Evolutionary conservation across 2,888 invertebrate species (phyloP).

Genomic region (Drosophila monieri): DNA sequence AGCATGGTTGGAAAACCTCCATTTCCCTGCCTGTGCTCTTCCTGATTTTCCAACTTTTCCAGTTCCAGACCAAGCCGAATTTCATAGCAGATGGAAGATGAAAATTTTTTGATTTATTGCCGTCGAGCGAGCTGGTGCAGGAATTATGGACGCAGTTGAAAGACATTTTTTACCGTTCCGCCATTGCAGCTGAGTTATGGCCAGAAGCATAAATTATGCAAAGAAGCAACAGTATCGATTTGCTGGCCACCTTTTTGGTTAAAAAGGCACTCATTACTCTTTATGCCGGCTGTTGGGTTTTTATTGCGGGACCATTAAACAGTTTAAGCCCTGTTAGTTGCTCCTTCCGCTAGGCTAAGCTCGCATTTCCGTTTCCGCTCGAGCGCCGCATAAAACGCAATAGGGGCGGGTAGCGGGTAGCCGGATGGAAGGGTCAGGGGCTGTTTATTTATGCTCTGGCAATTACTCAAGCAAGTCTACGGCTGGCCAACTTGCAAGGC

Average conservation of each 20-base stretch:
- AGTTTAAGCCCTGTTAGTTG: constrained; percentile 22
- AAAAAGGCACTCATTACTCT: constrained; percentile 21
- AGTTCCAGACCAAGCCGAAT: not conserved
- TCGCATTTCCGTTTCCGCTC: constrained; percentile 58
- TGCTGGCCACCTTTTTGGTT: not conserved
- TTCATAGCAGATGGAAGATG: constrained; percentile 35
- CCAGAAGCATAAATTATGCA: constrained; percentile 33
- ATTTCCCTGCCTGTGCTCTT: constrained; percentile 11
- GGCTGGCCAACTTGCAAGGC: constrained; percentile 15
- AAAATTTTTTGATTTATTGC: constrained; percentile 39
- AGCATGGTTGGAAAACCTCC: not conserved
- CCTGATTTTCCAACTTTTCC: constrained; percentile 4
- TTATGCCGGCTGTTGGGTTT: constrained; percentile 19
- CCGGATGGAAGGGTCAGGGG: constrained; percentile 28
- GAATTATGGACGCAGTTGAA: constrained; percentile 41
- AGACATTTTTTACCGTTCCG: constrained; percentile 43
- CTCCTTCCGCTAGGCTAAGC: constrained; percentile 23
- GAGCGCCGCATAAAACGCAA: constrained; percentile 73
- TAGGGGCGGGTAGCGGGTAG: constrained; percentile 51
- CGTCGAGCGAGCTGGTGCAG: constrained; percentile 39
- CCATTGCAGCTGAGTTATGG: constrained; percentile 38
- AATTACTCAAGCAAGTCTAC: constrained; percentile 40
- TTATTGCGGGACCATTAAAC: constrained; percentile 33
- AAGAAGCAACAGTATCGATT: constrained; percentile 17
- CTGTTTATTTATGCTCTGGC: constrained; percentile 35